These are phyloP conservation scores for Prosopocoilus inquinatus DNA, from an alignment of 2,888 invertebrate species.

Conservation along the genomic window DNA sequence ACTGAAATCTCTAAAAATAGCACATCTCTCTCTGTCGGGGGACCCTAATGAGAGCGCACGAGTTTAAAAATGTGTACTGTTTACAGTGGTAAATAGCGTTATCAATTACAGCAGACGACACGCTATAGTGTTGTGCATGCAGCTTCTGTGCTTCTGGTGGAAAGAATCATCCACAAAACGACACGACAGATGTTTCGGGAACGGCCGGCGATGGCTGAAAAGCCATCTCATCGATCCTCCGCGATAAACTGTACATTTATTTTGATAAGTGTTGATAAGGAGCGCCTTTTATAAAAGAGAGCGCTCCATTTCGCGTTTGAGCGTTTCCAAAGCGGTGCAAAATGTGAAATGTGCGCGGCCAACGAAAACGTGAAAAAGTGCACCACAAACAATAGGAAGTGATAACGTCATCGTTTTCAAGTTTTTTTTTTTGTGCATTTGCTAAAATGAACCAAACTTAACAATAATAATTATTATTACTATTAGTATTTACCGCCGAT, in stretches of 20 bases:
- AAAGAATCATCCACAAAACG: no score
- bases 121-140: background rate
- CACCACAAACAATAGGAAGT: conserved; percentile 7
- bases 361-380: conserved; percentile 7
- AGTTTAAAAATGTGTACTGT: conserved; percentile 1
- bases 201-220: background rate
- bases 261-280: background rate
- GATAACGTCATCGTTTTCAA: conserved; percentile 10
- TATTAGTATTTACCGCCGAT: no score
- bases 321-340: background rate
- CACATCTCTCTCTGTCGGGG: conserved; percentile 12
- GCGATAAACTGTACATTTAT: background rate
- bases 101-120: background rate
- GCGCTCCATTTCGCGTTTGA: background rate
- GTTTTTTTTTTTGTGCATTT: background rate
- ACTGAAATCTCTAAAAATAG: conserved; percentile 19
- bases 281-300: background rate
- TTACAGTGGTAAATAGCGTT: conserved; percentile 1
- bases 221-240: background rate
- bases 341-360: background rate
- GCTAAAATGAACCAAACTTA: no score
- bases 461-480: no score
- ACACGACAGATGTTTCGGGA: no score
- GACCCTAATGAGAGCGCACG: conserved; percentile 12
- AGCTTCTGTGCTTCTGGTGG: no score